phyloP scores from a whole-genome alignment of 2,888 invertebrate species.

The Eupithecia subumbrata region DNA sequence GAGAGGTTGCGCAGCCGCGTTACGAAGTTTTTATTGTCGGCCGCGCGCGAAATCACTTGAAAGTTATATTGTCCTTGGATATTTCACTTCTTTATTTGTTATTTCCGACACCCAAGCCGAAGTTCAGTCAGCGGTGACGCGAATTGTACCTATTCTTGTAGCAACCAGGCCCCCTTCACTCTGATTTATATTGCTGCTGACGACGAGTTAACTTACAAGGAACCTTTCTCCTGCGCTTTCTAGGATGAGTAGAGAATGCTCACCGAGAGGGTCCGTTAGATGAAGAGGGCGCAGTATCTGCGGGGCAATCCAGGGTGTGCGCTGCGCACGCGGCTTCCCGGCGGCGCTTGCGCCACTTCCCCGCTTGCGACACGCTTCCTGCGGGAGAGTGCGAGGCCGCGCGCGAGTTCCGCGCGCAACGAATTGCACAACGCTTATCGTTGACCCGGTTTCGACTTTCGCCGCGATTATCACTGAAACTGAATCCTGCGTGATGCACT shows the following conservation, averaged over 20 bases:
- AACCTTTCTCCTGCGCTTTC: conserved; percentile 38
- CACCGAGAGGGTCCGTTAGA: conserved; percentile 62
- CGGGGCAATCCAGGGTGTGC: conserved; percentile 70
- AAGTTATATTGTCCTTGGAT: conserved; percentile 84
- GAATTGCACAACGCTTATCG: conserved; percentile 78
- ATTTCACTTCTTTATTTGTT: conserved; percentile 82
- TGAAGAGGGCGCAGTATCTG: conserved; percentile 60
- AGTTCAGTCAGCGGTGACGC: conserved; percentile 72
- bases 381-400: conserved; percentile 81
- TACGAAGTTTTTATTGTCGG: conserved; percentile 83
- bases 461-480: conserved; percentile 72
- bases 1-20: conserved; percentile 82
- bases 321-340: conserved; percentile 74
- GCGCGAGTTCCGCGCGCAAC: conserved; percentile 75
- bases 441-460: conserved; percentile 77
- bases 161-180: conserved; percentile 71
- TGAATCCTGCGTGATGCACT: conserved; percentile 78
- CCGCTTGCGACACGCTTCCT: conserved; percentile 81
- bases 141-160: conserved; percentile 50
- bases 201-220: conserved; percentile 10
- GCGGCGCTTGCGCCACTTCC: conserved; percentile 82
- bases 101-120: conserved; percentile 78
- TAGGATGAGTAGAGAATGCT: conserved; percentile 45
- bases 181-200: conserved; percentile 49
- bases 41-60: conserved; percentile 83